Evolutionary conservation across 2,113 vertebrate species (phyloP), one percentile per base, ranked within the genome.

Genomic region (Recurvirostra avosetta): DNA sequence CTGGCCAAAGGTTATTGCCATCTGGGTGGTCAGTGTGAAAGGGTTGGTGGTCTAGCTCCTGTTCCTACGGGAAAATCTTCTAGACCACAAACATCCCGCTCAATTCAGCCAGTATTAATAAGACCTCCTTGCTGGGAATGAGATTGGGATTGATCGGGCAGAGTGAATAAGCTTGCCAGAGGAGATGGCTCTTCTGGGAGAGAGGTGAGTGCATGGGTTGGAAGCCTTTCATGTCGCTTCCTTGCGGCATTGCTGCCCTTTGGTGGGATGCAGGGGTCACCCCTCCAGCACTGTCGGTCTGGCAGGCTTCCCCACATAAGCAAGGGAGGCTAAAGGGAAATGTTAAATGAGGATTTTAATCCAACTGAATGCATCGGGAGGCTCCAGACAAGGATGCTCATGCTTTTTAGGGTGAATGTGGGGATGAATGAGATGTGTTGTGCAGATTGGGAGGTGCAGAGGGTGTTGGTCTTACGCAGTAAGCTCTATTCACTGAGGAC

Each of bases 1-100:
- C 40, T 50, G 49, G 76, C 62, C 73, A 92, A 91, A 85, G 83
- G 88, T 94, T 73, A 38, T 66, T 95, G 47, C 67, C 84, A 56
- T 47, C 89, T 96, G 96, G 94, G 94, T 97, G 94, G 97, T 73
- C 97, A 93, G 0, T 13, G 30, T 59, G 87, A 71, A 90, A 88
- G n/a, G 12, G 47, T 67, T 93, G 91, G 94, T 96, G 80, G 89
- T 95, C 94, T 77, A 12, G 1, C 19, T 84, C 12, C 59, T 49
- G 25, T 63, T 96, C 87, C 92, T 90, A 29, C 0, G 38, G 93
- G 94, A 96, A 97, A 94, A 95, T 63, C 71, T 78, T 68, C 70
- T 32, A 50, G 16, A 93, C 71, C 89, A 59, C 89, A 97, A 79
- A 50, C 49, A 74, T 90, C 74, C 55, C 41, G n/a, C 71, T 70